A percentile compares a stretch with the other conserved stretches of the same genome.
Evolutionary conservation across 2,113 vertebrate genomes (phyloP).

Genomic region (Mustela nigripes): DNA sequence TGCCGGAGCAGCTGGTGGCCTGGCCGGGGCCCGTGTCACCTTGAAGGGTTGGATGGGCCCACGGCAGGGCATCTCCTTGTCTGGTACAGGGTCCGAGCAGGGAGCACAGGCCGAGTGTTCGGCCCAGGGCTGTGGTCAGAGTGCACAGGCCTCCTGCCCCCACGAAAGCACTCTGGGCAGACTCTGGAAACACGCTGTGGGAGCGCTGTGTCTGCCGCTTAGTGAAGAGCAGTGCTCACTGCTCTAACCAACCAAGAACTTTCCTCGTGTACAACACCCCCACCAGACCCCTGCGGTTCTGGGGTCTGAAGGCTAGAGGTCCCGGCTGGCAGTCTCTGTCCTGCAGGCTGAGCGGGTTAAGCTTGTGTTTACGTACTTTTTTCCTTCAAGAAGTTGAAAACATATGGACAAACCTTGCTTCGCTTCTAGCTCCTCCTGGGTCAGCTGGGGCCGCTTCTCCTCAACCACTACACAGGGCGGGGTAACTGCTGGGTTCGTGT

Average conservation of each 20-base stretch:
- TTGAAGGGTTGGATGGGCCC: slow-evolving; percentile 48
- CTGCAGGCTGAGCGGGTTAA: neutral
- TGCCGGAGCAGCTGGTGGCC: fast-evolving
- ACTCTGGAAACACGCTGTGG: neutral
- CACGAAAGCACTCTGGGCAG: neutral
- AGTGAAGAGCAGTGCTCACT: neutral
- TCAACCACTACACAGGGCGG: slow-evolving; percentile 86
- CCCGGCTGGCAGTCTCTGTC: neutral
- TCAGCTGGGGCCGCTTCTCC: slow-evolving; percentile 94
- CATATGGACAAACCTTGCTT: slow-evolving; percentile 94
- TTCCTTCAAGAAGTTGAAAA: slow-evolving; percentile 60
- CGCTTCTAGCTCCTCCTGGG: slow-evolving; percentile 96
- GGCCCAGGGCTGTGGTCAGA: neutral
- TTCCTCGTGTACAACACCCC: neutral
- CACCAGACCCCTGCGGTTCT: neutral
- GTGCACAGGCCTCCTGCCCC: neutral
- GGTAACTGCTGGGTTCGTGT: slow-evolving; percentile 78
- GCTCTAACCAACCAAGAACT: neutral
- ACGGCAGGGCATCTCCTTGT: neutral
- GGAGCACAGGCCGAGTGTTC: neutral
- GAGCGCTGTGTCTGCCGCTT: neutral
- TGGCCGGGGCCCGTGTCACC: neutral
- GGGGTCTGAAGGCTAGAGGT: neutral
- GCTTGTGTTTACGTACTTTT: neutral
- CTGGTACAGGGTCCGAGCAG: neutral